A percentile compares a stretch with the other conserved stretches of the same genome.
Conservation (phyloP, 2,888 invertebrate genomes). For the Cotesia congregata region DNA sequence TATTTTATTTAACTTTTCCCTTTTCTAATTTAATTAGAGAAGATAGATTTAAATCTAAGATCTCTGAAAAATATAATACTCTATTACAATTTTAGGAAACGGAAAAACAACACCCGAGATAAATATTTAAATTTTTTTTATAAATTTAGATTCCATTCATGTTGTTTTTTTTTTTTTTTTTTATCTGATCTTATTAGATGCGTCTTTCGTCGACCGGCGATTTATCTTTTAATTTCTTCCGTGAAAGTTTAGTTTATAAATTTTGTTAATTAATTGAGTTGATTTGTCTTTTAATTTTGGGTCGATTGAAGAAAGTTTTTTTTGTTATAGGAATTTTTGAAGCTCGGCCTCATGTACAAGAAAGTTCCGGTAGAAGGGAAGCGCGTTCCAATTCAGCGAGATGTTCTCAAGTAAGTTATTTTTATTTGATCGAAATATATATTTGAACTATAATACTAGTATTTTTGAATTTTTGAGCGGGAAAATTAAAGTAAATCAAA, state of each 20-base stretch:
- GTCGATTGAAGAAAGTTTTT: too few species aligned
- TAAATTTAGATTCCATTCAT: too few species aligned
- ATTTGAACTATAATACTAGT: neutral
- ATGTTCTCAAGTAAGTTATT: constrained; percentile 69
- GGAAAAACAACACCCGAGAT: too few species aligned
- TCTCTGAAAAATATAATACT: too few species aligned
- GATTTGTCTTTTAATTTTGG: constrained; percentile 44
- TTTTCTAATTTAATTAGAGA: constrained; percentile 15
- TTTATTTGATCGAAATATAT: neutral
- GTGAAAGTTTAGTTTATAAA: neutral
- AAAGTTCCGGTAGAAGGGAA: constrained; percentile 74
- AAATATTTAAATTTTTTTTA: too few species aligned
- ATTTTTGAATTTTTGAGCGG: neutral
- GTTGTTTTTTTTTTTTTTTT: too few species aligned
- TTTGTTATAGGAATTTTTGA: constrained; percentile 69
- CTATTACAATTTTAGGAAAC: too few species aligned
- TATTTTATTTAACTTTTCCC: neutral
- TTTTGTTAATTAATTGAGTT: neutral
- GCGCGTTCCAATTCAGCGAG: constrained; percentile 68
- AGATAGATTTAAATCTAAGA: too few species aligned
- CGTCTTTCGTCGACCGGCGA: too few species aligned
- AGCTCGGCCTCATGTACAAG: constrained; percentile 68
- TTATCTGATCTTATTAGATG: too few species aligned
- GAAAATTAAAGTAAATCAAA: too few species aligned
- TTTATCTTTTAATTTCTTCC: too few species aligned